Evolutionary conservation across 2,797 vertebrate species (phyloP), one percentile per base, ranked within the genome.

Genomic region (Acrossocheilus wenchowensis): DNA sequence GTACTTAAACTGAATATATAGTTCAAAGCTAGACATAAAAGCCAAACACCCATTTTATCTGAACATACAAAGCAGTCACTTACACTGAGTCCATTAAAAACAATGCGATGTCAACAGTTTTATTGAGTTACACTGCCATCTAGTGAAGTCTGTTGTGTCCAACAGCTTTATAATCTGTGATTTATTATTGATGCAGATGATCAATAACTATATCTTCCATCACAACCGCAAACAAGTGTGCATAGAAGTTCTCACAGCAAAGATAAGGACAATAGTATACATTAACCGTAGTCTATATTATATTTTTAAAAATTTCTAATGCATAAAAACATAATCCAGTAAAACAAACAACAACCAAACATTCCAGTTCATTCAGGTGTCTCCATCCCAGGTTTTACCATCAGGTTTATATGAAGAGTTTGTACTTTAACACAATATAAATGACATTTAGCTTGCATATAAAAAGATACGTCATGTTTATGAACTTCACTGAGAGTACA

Each of bases 41-140:
- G 17, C 26, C 5, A 6, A 75, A 6, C 2, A 34, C 5, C 5
- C 1, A 11, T 52, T 52, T 75, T 14, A 57, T 9, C n/a, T 30
- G 3, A 41, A 78, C 54, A n/a, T 36, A 14, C 11, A 39, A 39
- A 39, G n/a, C 21, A 54, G 34, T 54, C 1, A 9, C 7, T 78
- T 43, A 10, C 26, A 15, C 7, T 3, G 8, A 62, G n/a, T 62
- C 14, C 4, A 26, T 62, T 62, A 14, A 23, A 17, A 77, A 17
- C 77, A 78, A 1, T 17, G 1, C 17, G 2, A 21, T 48, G n/a
- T 21, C n/a, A 30, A 80, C 5, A 15, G 17, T 3, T 83, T n/a
- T 34, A 14, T 69, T 84, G 82, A n/a, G 30, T 66, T 52, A 17
- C 36, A 52, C 64, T 41, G 80, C 80, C 80, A 82, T 50, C 80